These are phyloP conservation scores for Callionymus lyra DNA, from an alignment of 2,113 vertebrate species.

Conservation along the genomic window DNA sequence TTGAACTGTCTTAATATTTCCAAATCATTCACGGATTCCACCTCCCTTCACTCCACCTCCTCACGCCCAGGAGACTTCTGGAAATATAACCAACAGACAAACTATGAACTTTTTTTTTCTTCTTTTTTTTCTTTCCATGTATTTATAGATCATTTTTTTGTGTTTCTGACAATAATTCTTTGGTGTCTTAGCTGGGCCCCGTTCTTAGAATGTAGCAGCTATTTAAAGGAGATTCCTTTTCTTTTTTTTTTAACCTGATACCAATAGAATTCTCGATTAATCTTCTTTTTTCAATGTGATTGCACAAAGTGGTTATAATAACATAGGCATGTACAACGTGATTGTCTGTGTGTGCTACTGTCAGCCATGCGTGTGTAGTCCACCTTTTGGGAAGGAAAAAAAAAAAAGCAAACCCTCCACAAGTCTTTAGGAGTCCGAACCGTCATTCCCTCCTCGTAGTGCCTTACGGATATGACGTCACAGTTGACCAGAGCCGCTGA, in stretches of 20 bases:
- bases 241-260: slow-evolving; percentile 59
- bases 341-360: slow-evolving; percentile 76
- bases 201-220: slow-evolving; percentile 83
- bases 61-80: slow-evolving; percentile 60
- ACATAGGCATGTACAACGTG: slow-evolving; percentile 85
- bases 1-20: slow-evolving; percentile 77
- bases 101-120: too few relatives aligned
- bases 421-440: slow-evolving; percentile 73
- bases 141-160: slow-evolving; percentile 70
- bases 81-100: slow-evolving; percentile 67
- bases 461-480: slow-evolving; percentile 89
- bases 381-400: too few relatives aligned
- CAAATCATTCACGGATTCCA: slow-evolving; percentile 58
- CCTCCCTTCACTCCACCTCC: slow-evolving; percentile 48
- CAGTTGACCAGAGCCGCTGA: slow-evolving; percentile 69
- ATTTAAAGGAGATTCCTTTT: too few relatives aligned
- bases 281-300: slow-evolving; percentile 70
- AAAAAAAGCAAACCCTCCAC: slow-evolving; percentile 67
- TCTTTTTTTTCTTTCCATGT: slow-evolving; percentile 55
- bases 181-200: slow-evolving; percentile 66
- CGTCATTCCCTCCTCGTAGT: slow-evolving; percentile 95
- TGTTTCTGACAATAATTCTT: slow-evolving; percentile 55
- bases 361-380: slow-evolving; percentile 73
- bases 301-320: slow-evolving; percentile 86
- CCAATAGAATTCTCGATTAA: slow-evolving; percentile 75